A percentile compares a stretch with the other conserved stretches of the same genome.
These are phyloP conservation scores for Aplochiton taeniatus DNA, from an alignment of 2,797 vertebrate species.

Conservation along the genomic window DNA sequence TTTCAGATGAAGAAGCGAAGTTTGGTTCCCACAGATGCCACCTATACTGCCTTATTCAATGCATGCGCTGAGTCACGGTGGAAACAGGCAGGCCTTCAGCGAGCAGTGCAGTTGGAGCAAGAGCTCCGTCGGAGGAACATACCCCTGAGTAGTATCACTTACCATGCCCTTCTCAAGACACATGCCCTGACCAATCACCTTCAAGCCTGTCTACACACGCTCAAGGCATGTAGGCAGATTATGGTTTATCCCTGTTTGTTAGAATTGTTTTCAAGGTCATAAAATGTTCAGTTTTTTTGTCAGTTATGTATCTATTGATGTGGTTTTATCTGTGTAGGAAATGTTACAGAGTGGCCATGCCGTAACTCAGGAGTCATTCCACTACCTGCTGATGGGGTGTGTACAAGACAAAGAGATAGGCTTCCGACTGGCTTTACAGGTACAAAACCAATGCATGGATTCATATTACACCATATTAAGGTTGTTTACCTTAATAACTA, in stretches of 20 bases:
- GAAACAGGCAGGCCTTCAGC: slow-evolving; percentile 83
- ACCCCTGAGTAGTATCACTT: slow-evolving; percentile 81
- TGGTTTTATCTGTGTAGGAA: slow-evolving; percentile 73
- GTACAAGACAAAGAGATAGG: slow-evolving; percentile 83
- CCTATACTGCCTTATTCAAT: slow-evolving; percentile 94
- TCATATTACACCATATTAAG: too few relatives aligned
- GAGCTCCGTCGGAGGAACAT: slow-evolving; percentile 81
- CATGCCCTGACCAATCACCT: slow-evolving; percentile 84
- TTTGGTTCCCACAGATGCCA: slow-evolving; percentile 80
- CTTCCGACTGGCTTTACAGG: slow-evolving; percentile 88
- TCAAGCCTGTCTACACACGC: slow-evolving; percentile 80
- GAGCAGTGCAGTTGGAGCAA: slow-evolving; percentile 82
- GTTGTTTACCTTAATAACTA: too few relatives aligned
- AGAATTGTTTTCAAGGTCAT: neutral
- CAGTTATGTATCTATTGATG: neutral
- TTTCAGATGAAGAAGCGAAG: slow-evolving; percentile 92
- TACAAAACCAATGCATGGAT: slow-evolving; percentile 37
- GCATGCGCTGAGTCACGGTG: slow-evolving; percentile 87
- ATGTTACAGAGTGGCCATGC: slow-evolving; percentile 82
- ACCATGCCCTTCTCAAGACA: slow-evolving; percentile 88
- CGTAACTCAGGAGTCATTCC: slow-evolving; percentile 86
- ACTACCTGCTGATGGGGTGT: slow-evolving; percentile 89
- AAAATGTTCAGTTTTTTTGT: slow-evolving; percentile 1
- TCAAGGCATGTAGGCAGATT: slow-evolving; percentile 76
- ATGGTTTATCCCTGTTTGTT: neutral